Evolutionary conservation across 2,797 vertebrate genomes (phyloP).

Genomic region (Heliangelus exortis): DNA sequence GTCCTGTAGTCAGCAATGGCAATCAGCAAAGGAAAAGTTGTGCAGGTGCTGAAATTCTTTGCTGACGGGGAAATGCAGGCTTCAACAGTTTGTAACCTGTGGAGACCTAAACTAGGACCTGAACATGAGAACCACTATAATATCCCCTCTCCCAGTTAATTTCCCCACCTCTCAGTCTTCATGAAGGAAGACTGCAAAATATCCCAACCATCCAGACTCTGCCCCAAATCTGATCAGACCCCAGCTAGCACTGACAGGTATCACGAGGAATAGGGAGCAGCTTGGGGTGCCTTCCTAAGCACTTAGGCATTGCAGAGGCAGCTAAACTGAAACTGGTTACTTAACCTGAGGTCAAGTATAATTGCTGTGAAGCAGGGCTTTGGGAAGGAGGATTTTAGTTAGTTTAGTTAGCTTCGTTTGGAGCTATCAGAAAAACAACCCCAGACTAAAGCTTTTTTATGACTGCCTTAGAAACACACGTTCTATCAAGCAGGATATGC

Average conservation of each 20-base stretch:
- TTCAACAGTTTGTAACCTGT: background rate
- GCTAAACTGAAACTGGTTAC: background rate
- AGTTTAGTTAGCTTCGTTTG: background rate
- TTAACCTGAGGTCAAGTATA: background rate
- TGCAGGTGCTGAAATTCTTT: constrained; percentile 15
- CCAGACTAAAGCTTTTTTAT: background rate
- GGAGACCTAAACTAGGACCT: background rate
- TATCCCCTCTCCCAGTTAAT: background rate
- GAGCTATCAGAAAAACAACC: background rate
- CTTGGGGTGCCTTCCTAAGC: accelerated
- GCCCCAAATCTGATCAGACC: background rate
- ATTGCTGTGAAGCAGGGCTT: background rate
- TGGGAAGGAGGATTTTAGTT: background rate
- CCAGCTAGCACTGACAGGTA: accelerated
- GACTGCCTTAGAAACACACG: background rate
- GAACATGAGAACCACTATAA: background rate
- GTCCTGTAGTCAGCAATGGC: background rate
- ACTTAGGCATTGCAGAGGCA: background rate
- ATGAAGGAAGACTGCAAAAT: background rate
- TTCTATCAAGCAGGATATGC: background rate
- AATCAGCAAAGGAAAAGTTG: background rate
- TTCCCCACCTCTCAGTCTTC: background rate
- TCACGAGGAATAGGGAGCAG: background rate
- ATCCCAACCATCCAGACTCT: background rate
- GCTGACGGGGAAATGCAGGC: constrained; percentile 43